Evolutionary conservation across 2,888 invertebrate species (phyloP), one percentile per base, ranked within the genome.

Genomic region (Drosophila limbata): DNA sequence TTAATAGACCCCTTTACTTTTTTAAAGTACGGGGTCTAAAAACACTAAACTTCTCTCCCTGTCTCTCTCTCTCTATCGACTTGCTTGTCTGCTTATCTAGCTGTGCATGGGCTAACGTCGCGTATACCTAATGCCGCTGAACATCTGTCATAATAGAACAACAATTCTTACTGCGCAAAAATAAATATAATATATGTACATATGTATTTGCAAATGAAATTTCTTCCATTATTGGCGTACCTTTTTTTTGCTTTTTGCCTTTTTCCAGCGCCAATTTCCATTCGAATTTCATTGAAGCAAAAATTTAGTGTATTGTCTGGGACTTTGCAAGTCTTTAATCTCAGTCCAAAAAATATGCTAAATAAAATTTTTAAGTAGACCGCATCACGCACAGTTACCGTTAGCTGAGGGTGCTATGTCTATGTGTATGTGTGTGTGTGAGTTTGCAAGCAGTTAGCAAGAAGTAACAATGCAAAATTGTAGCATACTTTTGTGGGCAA

Each of bases 401-500:
- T 25, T n/a, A 39, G 1, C 45, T 45, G n/a, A n/a, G n/a, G n/a
- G 25, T 44, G 13, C n/a, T 5, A 33, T 37, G 11, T 57, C 8
- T 21, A 19, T 15, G 28, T 50, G 48, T 42, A 31, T 11, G 17
- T 6, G n/a, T 21, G 44, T 25, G 25, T 35, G 37, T 51, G 51
- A 44, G 56, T 42, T 35, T 45, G 56, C 17, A 37, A 15, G 39
- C 48, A 53, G 52, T 42, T 70, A 47, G 57, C 64, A 63, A 52
- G 13, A 69, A 53, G 72, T 37, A 57, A 69, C 76, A 64, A 67
- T 61, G 66, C 52, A 53, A 73, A 77, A 85, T 52, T 69, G 45
- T 70, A 59, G 69, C 81, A 74, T 51, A 60, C 77, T 61, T 73
- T 83, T 75, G 65, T 51, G 84, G 57, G 62, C 56, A 45, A 37